These are phyloP conservation scores for Lasioglossum zephyrum DNA, from an alignment of 2,888 invertebrate genomes.

Conservation along the genomic window DNA sequence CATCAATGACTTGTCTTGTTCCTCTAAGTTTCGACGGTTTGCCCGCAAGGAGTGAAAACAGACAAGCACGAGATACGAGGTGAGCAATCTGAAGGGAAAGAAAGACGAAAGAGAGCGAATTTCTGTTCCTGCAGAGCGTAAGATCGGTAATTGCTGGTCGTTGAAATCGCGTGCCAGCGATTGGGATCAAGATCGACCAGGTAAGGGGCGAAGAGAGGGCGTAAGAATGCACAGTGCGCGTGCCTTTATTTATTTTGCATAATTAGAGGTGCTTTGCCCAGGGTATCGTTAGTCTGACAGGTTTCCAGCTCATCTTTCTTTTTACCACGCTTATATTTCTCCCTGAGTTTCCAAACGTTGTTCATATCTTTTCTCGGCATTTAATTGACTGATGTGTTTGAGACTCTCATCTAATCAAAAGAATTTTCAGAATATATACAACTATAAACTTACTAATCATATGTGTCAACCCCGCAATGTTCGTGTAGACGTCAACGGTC, in stretches of 20 bases:
- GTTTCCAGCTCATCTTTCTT: constrained; percentile 50
- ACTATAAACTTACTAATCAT: neutral
- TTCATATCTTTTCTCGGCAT: constrained; percentile 21
- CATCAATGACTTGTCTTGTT: neutral
- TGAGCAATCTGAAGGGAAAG: constrained; percentile 21
- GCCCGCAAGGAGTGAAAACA: constrained; percentile 13
- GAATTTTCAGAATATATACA: constrained; percentile 7
- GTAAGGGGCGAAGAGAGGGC: constrained; percentile 62
- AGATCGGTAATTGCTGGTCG: constrained; percentile 77
- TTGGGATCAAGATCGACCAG: constrained; percentile 39
- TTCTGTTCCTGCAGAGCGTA: constrained; percentile 63
- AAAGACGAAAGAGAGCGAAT: constrained; percentile 29
- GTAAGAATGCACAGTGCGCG: constrained; percentile 77
- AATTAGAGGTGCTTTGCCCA: constrained; percentile 73
- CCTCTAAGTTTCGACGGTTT: neutral
- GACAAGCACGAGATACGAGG: neutral
- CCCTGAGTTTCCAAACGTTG: constrained; percentile 29
- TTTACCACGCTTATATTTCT: constrained; percentile 1
- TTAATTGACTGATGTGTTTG: constrained; percentile 30
- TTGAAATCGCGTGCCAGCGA: constrained; percentile 77
- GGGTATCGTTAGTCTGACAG: constrained; percentile 61
- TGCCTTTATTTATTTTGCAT: constrained; percentile 81
- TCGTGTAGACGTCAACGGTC: too few relatives aligned
- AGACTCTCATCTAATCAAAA: neutral
- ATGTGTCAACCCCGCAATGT: neutral